A percentile compares a stretch with the other conserved stretches of the same genome.
phyloP scores from a whole-genome alignment of 2,888 invertebrate genomes.

The Hyppa rectilinea region DNA sequence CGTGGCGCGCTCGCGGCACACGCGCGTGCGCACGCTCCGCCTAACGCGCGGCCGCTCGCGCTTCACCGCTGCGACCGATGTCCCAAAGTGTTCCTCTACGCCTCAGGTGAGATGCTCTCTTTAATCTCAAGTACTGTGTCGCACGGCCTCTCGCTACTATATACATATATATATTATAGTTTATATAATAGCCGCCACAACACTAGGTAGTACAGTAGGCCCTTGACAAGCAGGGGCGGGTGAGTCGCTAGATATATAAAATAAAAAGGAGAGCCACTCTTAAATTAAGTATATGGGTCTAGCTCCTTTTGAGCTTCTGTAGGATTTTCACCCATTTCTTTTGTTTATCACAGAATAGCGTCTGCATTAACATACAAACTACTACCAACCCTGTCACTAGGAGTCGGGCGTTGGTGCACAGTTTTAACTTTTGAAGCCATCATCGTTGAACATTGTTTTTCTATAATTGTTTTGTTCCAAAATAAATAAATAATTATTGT shows the following conservation, averaged over 20 bases:
- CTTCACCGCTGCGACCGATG: conserved; percentile 92
- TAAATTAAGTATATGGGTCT: not conserved
- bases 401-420: no score
- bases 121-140: no score
- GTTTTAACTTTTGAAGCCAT: not conserved
- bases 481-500: not conserved
- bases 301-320: not conserved
- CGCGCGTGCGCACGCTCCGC: conserved; percentile 89
- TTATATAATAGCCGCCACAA: no score
- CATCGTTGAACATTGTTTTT: not conserved
- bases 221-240: not conserved
- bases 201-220: no score
- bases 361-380: not conserved
- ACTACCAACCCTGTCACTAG: not conserved
- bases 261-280: not conserved
- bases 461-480: not conserved
- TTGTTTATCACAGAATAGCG: not conserved
- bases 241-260: no score
- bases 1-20: conserved; percentile 92
- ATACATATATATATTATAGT: no score
- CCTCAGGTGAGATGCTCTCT: conserved; percentile 60
- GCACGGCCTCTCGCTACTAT: not conserved
- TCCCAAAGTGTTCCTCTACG: conserved; percentile 80
- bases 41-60: conserved; percentile 86
- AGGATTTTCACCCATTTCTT: not conserved